Evolutionary conservation across 2,888 invertebrate genomes (phyloP).

Genomic region (Tenodera sinensis): DNA sequence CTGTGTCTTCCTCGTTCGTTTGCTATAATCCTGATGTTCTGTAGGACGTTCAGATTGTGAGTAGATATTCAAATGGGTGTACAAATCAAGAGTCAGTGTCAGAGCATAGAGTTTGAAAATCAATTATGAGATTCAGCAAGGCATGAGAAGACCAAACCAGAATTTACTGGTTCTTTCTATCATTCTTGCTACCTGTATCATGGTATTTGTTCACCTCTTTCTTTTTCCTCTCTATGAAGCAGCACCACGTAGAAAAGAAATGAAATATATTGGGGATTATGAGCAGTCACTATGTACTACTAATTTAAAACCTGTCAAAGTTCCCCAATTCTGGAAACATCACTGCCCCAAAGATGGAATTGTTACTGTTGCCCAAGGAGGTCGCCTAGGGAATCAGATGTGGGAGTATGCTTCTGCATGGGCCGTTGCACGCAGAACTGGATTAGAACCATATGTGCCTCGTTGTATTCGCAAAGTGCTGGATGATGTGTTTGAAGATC

Average conservation of each 20-base stretch:
- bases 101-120: not conserved
- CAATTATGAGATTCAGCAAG: not conserved
- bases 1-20: not conserved
- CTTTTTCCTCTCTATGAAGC: constrained; percentile 55
- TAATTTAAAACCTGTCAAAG: constrained; percentile 44
- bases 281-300: constrained; percentile 54
- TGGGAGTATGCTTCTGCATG: constrained; percentile 53
- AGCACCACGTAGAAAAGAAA: constrained; percentile 42
- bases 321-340: constrained; percentile 32
- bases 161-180: constrained; percentile 57
- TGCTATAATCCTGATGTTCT: not conserved
- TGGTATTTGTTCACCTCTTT: constrained; percentile 57
- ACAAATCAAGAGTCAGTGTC: not conserved
- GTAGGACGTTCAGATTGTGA: not conserved
- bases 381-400: constrained; percentile 49
- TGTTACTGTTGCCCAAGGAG: constrained; percentile 48
- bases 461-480: constrained; percentile 51
- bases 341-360: constrained; percentile 48
- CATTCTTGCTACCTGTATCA: constrained; percentile 55
- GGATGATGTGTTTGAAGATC: constrained; percentile 53
- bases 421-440: constrained; percentile 48
- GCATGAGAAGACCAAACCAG: constrained; percentile 45
- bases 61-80: not conserved
- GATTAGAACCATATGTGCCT: constrained; percentile 49
- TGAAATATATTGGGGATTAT: constrained; percentile 48